phyloP scores from a whole-genome alignment of 2,888 invertebrate species.

The Eurytoma californica region DNA sequence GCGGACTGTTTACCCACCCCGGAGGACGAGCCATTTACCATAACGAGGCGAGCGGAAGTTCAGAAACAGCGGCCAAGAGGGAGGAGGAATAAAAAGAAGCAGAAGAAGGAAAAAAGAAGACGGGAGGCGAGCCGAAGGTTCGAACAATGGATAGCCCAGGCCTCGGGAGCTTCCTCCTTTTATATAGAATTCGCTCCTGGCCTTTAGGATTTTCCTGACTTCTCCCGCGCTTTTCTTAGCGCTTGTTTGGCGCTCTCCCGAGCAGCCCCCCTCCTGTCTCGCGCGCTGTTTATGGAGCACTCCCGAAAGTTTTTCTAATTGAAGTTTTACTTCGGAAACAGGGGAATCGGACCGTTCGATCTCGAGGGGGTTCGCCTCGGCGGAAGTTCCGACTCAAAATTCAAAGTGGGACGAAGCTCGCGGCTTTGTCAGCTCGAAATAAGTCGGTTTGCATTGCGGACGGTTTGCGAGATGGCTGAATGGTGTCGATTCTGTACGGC shows the following conservation, averaged over 20 bases:
- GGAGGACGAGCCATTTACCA: slow-evolving; percentile 71
- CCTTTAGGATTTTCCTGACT: slow-evolving; percentile 30
- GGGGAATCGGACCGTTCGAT: no score
- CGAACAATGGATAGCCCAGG: slow-evolving; percentile 59
- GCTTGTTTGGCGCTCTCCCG: neutral
- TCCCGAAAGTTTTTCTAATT: neutral
- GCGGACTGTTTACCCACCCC: slow-evolving; percentile 69
- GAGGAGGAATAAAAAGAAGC: neutral
- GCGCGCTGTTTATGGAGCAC: neutral
- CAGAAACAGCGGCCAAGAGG: slow-evolving; percentile 55
- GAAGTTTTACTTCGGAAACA: neutral
- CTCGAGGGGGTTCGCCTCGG: no score
- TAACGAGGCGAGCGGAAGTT: slow-evolving; percentile 70
- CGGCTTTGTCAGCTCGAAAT: no score
- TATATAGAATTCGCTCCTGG: slow-evolving; percentile 40
- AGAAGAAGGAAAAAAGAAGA: no score
- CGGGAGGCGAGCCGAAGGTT: slow-evolving; percentile 18
- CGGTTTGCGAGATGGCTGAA: no score
- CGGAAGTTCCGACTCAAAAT: no score
- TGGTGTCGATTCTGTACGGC: no score
- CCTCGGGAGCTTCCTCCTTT: slow-evolving; percentile 20
- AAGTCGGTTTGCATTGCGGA: no score
- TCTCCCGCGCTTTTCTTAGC: slow-evolving; percentile 19
- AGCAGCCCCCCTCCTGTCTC: neutral
- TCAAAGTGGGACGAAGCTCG: no score